These are phyloP conservation scores for Cinclus cinclus DNA, from an alignment of 2,113 vertebrate genomes.

Conservation along the genomic window DNA sequence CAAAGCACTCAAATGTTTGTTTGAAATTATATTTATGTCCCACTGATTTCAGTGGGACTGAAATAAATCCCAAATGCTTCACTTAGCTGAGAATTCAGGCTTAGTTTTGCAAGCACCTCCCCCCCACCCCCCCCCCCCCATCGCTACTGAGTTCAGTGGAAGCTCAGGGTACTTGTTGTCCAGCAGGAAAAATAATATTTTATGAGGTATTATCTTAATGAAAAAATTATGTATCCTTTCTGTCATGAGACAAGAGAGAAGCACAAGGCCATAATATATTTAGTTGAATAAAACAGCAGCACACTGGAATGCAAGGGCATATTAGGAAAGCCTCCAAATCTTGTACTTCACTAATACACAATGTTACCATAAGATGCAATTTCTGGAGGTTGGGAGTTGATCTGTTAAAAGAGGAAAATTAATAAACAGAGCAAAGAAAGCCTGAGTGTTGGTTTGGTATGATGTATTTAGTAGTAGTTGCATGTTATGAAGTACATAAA, in stretches of 20 bases:
- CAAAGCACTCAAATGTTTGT: neutral
- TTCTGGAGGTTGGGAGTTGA: neutral
- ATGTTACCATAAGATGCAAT: neutral
- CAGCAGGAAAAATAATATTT: neutral
- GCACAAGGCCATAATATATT: neutral
- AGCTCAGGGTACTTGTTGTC: neutral
- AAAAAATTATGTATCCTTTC: neutral
- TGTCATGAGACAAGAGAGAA: neutral
- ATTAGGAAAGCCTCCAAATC: neutral
- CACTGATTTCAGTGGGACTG: neutral
- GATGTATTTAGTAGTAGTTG: neutral
- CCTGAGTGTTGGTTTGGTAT: neutral
- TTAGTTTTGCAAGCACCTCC: neutral
- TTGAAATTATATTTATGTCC: slow-evolving; percentile 9
- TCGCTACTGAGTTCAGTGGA: neutral
- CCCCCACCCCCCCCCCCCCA: neutral
- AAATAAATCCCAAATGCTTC: neutral
- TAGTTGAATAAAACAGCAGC: neutral
- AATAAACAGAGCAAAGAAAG: neutral
- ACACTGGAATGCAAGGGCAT: neutral
- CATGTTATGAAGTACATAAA: neutral
- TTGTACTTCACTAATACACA: neutral
- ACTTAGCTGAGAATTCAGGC: neutral
- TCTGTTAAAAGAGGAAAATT: neutral
- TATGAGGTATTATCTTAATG: neutral